A percentile compares a stretch with the other conserved stretches of the same genome.
phyloP scores from a whole-genome alignment of 2,888 invertebrate species.

The Dyspetes luteomarginatus region DNA sequence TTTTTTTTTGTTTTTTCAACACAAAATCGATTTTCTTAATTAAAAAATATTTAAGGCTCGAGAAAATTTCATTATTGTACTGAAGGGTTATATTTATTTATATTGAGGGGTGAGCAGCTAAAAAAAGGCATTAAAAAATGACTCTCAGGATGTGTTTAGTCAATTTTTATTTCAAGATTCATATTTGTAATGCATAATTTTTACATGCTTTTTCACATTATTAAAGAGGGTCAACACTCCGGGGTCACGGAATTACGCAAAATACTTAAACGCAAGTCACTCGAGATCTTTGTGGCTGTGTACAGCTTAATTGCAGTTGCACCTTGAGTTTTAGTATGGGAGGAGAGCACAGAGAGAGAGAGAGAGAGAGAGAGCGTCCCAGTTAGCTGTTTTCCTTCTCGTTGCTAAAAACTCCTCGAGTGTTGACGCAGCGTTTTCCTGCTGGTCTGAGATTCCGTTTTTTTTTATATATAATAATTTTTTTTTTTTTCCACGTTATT shows the following conservation, averaged over 20 bases:
- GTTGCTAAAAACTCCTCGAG: constrained; percentile 46
- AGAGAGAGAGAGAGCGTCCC: constrained; percentile 19
- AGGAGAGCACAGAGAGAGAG: not conserved
- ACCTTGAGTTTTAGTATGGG: constrained; percentile 24
- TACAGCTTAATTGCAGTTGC: constrained; percentile 63
- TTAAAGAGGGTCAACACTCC: constrained; percentile 13
- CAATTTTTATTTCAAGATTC: too few species aligned
- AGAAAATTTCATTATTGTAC: too few species aligned
- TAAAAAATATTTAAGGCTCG: too few species aligned
- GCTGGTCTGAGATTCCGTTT: constrained; percentile 22
- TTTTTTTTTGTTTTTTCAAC: too few species aligned
- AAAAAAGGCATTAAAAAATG: too few species aligned
- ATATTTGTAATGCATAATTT: too few species aligned
- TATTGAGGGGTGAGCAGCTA: too few species aligned
- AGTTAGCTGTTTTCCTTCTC: constrained; percentile 54
- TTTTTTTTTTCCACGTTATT: constrained; percentile 21
- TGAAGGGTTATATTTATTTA: too few species aligned
- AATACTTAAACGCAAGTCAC: constrained; percentile 56
- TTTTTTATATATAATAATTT: constrained; percentile 11
- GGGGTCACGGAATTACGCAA: constrained; percentile 48
- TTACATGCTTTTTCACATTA: constrained; percentile 14
- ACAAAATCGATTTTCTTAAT: too few species aligned
- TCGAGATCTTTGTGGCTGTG: constrained; percentile 60
- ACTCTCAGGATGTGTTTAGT: too few species aligned
- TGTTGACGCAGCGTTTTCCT: constrained; percentile 39